Evolutionary conservation across 2,888 invertebrate genomes (phyloP), one percentile per base, ranked within the genome.

Genomic region (Labia minor): DNA sequence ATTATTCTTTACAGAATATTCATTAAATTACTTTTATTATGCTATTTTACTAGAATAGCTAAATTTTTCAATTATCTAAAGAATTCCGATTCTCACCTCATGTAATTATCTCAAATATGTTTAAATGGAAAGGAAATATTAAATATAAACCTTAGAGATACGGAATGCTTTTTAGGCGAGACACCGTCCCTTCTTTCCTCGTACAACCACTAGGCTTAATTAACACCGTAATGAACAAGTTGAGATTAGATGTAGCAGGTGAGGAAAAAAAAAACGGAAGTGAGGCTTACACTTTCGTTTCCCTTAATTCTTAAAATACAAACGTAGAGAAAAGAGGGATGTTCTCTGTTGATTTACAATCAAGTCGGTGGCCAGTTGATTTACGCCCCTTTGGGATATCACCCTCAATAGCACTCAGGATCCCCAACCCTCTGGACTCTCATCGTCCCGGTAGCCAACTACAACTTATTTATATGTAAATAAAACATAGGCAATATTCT

Each of bases 401-500:
- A 49, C 49, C 49, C 49, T 26, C 26, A 26, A 49, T n/a, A 11
- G 49, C 49, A 49, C 49, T n/a, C 14, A 4, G 49, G 2, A 4
- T 11, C 14, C 33, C 49, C 26, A 26, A 8, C 26, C 3, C 26
- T 26, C 26, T 26, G 26, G 26, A 6, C 26, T 26, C 26, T 26
- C 26, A 26, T 26, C 26, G 26, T 3, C 26, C 3, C 49, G 49
- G 2, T 16, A 14, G 2, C 49, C 49, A 49, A 16, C 49, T 26
- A 49, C 49, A 49, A 49, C 49, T 49, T 49, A 49, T 49, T 49
- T 49, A 49, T 49, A 49, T 49, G 49, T 49, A 49, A 49, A 49
- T 49, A 49, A 49, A 49, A 49, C 16, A 49, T 49, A 49, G 49
- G 49, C n/a, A 49, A 49, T 49, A 49, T 49, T 49, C 49, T 49